A percentile compares a stretch with the other conserved stretches of the same genome.
Evolutionary conservation across 2,797 vertebrate species (phyloP).

Genomic region (Rallus crepitans): DNA sequence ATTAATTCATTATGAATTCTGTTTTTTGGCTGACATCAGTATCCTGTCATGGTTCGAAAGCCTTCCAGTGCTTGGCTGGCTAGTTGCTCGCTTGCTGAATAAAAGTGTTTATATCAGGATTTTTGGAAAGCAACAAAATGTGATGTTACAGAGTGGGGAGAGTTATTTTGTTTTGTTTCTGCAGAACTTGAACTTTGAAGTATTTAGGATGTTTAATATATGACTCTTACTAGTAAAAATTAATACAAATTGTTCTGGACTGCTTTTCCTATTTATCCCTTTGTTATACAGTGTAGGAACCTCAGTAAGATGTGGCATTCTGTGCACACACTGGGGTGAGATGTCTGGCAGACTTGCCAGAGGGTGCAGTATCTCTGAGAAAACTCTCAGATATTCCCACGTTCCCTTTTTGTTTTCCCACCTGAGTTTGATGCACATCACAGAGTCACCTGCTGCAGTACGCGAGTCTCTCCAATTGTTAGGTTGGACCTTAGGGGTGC

Average conservation of each 20-base stretch:
- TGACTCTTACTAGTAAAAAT: neutral
- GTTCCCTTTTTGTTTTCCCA: neutral
- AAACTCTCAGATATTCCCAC: neutral
- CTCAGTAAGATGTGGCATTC: neutral
- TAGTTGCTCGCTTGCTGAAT: slow-evolving; percentile 29
- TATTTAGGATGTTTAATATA: slow-evolving; percentile 14
- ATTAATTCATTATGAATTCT: slow-evolving; percentile 57
- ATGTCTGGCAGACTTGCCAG: neutral
- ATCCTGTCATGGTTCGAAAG: slow-evolving; percentile 36
- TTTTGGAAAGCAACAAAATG: slow-evolving; percentile 49
- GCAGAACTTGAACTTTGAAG: neutral
- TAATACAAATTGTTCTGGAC: neutral
- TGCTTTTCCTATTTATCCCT: neutral
- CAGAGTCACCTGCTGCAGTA: neutral
- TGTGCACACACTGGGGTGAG: neutral
- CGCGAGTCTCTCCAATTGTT: neutral
- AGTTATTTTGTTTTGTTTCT: slow-evolving; percentile 26
- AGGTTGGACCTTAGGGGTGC: neutral
- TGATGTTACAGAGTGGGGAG: neutral
- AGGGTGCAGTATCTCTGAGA: neutral
- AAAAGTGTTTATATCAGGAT: slow-evolving; percentile 37
- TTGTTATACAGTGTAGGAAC: neutral
- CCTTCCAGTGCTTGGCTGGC: slow-evolving; percentile 35
- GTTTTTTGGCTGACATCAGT: slow-evolving; percentile 54
- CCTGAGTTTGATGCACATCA: neutral